Evolutionary conservation across 2,797 vertebrate genomes (phyloP), one percentile per base, ranked within the genome.

Genomic region (Iguana delicatissima): DNA sequence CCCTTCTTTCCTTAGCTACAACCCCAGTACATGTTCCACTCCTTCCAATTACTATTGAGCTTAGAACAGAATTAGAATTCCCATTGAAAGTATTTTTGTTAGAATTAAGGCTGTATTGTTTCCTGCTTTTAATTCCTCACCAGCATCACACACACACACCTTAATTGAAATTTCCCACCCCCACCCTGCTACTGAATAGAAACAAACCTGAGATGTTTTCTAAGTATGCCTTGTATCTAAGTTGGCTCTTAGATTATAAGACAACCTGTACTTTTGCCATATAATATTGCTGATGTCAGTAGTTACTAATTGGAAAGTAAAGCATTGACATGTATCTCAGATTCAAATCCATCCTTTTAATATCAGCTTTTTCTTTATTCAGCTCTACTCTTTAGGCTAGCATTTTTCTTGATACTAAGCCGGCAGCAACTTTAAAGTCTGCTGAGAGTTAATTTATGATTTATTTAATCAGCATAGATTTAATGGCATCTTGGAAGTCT

Each of bases 401-500:
- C 76, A 57, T 50, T 46, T 62, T 46, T 59, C 50, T 69, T 90
- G 38, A 50, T 52, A 35, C 14, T 8, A 32, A 16, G 18, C 42
- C 10, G 24, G 12, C 59, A 73, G 16, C 18, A 74, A 46, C 35
- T 80, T 18, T 46, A 29, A 72, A 81, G 67, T 81, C 84, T 90
- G 35, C 32, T 86, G 35, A 86, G 77, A 26, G 20, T 18, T n/a
- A 22, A 24, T 26, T 81, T 57, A 85, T 80, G 29, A 69, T 69
- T 69, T 67, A 85, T 89, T 89, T 64, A 89, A 35, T 29, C 10
- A 42, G 46, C 59, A 5, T 13, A 79, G 59, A 79, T 85, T 84
- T 85, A 35, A 85, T 79, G 73, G 62, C 16, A 85, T 84, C 83
- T 57, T 57, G 59, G 81, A 84, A 42, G 64, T 85, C 77, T 85